Percentiles rank a stretch among this genome's conserved stretches.
These are phyloP conservation scores for Zeugodacus cucurbitae DNA, from an alignment of 1,140 invertebrate genomes.

Conservation along the genomic window DNA sequence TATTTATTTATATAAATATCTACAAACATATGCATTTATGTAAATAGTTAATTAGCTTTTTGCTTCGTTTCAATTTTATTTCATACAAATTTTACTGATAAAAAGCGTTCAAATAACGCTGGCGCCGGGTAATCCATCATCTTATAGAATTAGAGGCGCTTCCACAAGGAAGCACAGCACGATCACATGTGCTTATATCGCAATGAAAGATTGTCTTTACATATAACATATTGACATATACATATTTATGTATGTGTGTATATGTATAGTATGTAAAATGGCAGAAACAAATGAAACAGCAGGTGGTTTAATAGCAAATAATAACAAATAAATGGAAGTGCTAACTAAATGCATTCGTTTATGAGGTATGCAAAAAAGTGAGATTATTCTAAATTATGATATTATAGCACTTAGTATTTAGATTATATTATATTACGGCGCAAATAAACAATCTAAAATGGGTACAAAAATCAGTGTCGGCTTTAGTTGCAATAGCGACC, in stretches of 20 bases:
- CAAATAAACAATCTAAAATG: no score
- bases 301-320: background rate
- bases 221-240: background rate
- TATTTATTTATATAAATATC: no score
- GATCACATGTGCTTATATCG: background rate
- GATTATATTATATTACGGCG: no score
- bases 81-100: background rate
- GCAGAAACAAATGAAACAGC: background rate
- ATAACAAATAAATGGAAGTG: background rate
- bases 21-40: background rate
- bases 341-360: no score
- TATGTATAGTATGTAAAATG: background rate
- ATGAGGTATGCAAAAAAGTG: no score
- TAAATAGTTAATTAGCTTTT: background rate
- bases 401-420: no score
- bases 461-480: no score
- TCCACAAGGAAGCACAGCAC: background rate
- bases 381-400: no score
- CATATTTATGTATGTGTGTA: background rate
- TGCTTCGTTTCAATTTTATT: background rate
- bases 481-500: no score
- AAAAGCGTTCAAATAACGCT: background rate
- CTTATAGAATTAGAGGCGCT: conserved; percentile 1
- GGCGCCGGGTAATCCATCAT: background rate
- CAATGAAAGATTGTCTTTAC: background rate